These are phyloP conservation scores for Poecilus cupreus DNA, from an alignment of 2,888 invertebrate genomes.

Conservation along the genomic window DNA sequence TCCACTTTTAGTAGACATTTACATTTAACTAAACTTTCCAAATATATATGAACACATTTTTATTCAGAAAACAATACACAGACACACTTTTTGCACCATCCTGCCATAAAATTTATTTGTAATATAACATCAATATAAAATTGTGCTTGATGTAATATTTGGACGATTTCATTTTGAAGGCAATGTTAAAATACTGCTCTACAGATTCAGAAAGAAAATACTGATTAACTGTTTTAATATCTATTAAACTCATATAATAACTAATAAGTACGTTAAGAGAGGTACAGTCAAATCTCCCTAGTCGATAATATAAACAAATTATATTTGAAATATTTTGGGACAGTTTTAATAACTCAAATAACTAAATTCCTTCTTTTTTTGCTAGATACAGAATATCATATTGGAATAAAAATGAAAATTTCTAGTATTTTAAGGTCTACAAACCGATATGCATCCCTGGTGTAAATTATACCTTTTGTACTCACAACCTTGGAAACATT, in stretches of 20 bases:
- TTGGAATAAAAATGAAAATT: too few relatives aligned
- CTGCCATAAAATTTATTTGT: neutral
- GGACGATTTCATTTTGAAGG: slow-evolving; percentile 57
- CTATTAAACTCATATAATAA: neutral
- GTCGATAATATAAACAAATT: neutral
- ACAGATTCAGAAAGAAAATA: too few relatives aligned
- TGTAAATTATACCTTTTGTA: too few relatives aligned
- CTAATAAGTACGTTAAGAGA: slow-evolving; percentile 25
- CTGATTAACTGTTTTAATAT: too few relatives aligned
- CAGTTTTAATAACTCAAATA: too few relatives aligned
- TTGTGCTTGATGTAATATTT: slow-evolving; percentile 54
- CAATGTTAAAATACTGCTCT: slow-evolving; percentile 25
- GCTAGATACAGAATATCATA: too few relatives aligned
- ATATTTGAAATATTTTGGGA: too few relatives aligned
- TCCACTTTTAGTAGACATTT: slow-evolving; percentile 20
- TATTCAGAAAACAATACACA: slow-evolving; percentile 5
- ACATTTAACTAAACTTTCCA: neutral
- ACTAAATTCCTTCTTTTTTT: too few relatives aligned
- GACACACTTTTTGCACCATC: slow-evolving; percentile 3
- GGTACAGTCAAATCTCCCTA: neutral
- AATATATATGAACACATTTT: slow-evolving; percentile 47
- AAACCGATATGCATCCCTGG: too few relatives aligned
- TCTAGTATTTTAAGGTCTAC: too few relatives aligned
- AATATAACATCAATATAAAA: slow-evolving; percentile 42
- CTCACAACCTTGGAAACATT: too few relatives aligned